These are phyloP conservation scores for Actinemys pallida DNA, from an alignment of 2,113 vertebrate species.

Conservation along the genomic window DNA sequence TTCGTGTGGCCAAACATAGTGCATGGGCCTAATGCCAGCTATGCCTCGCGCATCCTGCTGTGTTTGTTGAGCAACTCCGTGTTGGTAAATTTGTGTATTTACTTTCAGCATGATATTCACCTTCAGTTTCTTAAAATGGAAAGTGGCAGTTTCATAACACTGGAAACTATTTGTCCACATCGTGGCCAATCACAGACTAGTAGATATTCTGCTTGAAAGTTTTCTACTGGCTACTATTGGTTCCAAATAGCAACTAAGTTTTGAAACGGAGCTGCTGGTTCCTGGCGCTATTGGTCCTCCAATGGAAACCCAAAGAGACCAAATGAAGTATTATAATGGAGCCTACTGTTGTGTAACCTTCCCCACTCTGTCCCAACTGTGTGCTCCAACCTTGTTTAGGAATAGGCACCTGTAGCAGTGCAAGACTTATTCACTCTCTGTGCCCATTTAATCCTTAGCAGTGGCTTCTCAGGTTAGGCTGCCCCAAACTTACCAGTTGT, in stretches of 20 bases:
- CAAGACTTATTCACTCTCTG: not conserved
- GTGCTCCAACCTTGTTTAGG: not conserved
- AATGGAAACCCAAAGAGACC: not conserved
- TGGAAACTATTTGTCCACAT: not conserved
- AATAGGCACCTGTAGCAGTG: not conserved
- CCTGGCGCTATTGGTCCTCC: not conserved
- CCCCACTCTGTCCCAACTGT: not conserved
- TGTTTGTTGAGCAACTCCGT: not conserved
- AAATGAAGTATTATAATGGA: rapidly evolving
- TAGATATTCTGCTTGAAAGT: not conserved
- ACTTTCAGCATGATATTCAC: conserved; percentile 16
- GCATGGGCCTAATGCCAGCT: not conserved
- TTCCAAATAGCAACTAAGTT: not conserved
- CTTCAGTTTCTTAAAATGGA: conserved; percentile 32
- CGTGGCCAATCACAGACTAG: rapidly evolving
- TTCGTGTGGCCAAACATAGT: conserved; percentile 8
- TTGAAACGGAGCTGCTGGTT: not conserved
- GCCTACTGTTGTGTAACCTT: rapidly evolving
- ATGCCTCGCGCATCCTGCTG: rapidly evolving
- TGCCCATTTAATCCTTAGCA: not conserved
- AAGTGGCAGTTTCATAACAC: not conserved
- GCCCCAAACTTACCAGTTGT: not conserved
- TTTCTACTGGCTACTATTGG: not conserved
- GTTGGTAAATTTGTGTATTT: not conserved
- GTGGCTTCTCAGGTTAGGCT: not conserved